Percentiles rank a stretch among this genome's conserved stretches.
These are phyloP conservation scores for Oscheius sp. DNA, from an alignment of 2,888 invertebrate species.

Conservation along the genomic window DNA sequence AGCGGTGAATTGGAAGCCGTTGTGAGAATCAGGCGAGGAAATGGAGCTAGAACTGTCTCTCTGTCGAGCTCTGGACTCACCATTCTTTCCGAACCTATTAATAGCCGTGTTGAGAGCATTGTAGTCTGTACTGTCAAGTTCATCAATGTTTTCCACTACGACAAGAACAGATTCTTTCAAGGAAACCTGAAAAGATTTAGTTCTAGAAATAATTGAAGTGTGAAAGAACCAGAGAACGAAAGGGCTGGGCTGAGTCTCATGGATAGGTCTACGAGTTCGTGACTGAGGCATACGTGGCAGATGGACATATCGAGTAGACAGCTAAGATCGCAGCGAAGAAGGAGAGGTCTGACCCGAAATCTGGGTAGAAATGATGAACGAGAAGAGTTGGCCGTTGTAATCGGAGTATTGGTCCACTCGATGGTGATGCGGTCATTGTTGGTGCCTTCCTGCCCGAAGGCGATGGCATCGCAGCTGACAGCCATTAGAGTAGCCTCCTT, in stretches of 20 bases:
- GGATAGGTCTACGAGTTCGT: no score
- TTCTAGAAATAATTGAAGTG: neutral
- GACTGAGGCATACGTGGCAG: no score
- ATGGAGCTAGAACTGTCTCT: constrained; percentile 36
- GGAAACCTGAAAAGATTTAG: constrained; percentile 36
- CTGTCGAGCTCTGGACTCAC: neutral
- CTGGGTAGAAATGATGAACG: no score
- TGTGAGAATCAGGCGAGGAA: constrained; percentile 52
- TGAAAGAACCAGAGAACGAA: no score
- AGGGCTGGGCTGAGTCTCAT: no score
- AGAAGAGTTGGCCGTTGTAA: no score
- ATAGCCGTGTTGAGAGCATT: constrained; percentile 40
- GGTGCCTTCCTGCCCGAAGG: constrained; percentile 57
- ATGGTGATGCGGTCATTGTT: constrained; percentile 64
- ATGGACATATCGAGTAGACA: no score
- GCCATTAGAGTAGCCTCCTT: constrained; percentile 63
- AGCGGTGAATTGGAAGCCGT: constrained; percentile 23
- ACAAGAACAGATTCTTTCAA: constrained; percentile 49
- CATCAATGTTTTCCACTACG: constrained; percentile 64
- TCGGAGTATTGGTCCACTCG: constrained; percentile 61
- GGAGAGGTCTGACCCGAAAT: no score
- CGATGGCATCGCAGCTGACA: constrained; percentile 68
- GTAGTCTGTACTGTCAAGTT: constrained; percentile 40
- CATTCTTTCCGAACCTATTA: neutral
- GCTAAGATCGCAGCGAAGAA: no score